Conservation (phyloP, 2,113 vertebrate genomes). For the Genyomyrus donnyi region DNA sequence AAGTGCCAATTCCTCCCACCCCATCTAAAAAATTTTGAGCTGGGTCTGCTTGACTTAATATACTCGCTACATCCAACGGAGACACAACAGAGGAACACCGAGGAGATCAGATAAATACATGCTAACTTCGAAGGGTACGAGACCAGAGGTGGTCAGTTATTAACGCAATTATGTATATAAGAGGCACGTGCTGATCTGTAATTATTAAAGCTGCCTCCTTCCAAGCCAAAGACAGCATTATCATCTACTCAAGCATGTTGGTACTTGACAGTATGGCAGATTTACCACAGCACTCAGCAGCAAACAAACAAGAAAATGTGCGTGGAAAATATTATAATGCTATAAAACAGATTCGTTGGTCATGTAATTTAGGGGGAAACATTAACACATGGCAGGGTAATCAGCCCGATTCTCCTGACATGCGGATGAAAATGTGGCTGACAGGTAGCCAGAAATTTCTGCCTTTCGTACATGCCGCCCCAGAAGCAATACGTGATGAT, state of each 20-base stretch:
- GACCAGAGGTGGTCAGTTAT: neutral
- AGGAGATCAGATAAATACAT: slow-evolving; percentile 62
- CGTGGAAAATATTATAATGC: neutral
- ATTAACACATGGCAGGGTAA: neutral
- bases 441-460: neutral
- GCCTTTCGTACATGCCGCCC: neutral
- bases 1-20: slow-evolving; percentile 47
- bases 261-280: neutral
- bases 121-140: slow-evolving; percentile 53
- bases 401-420: neutral
- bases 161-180: neutral
- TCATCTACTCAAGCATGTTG: neutral
- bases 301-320: neutral
- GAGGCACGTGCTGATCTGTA: neutral
- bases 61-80: slow-evolving; percentile 55
- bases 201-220: neutral
- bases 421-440: neutral
- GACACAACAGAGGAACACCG: slow-evolving; percentile 54
- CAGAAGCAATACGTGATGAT: neutral
- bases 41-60: slow-evolving; percentile 70
- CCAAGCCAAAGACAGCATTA: neutral
- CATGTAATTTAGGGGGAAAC: neutral
- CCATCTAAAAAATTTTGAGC: slow-evolving; percentile 68
- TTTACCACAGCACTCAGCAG: neutral
- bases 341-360: neutral